Conservation (phyloP, 2,888 invertebrate genomes). For the Eilema depressum region DNA sequence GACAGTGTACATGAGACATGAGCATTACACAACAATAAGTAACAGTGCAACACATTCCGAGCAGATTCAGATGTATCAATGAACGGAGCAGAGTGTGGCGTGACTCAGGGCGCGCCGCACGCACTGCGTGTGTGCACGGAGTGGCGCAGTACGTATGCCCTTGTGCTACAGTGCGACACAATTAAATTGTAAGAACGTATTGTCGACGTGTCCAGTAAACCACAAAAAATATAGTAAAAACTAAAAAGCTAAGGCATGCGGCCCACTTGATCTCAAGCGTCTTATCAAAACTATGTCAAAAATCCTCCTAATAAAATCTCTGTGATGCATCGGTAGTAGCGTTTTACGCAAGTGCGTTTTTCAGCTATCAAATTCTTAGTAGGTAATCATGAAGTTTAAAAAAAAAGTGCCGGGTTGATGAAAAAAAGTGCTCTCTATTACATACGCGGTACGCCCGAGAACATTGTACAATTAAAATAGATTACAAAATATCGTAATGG, state of each 20-base stretch:
- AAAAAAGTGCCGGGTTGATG: too few species aligned
- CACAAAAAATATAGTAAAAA: background rate
- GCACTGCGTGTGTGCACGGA: background rate
- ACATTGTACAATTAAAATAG: too few species aligned
- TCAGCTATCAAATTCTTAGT: background rate
- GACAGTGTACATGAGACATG: background rate
- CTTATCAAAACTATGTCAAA: background rate
- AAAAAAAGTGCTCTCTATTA: background rate
- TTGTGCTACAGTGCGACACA: background rate
- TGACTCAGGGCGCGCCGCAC: background rate
- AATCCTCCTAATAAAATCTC: background rate
- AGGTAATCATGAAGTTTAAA: too few species aligned
- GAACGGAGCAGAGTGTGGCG: background rate
- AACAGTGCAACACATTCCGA: background rate
- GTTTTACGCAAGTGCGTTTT: background rate
- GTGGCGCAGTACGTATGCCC: background rate
- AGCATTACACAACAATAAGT: background rate
- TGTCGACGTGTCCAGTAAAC: too few species aligned
- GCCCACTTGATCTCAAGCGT: too few species aligned
- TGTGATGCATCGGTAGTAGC: background rate
- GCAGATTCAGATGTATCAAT: background rate
- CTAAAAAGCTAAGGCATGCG: too few species aligned
- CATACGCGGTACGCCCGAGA: background rate
- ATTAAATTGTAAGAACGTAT: background rate
- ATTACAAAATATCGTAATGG: background rate